Percentiles rank a stretch among this genome's conserved stretches.
Evolutionary conservation across 2,797 vertebrate species (phyloP).

Genomic region (Alauda arvensis): DNA sequence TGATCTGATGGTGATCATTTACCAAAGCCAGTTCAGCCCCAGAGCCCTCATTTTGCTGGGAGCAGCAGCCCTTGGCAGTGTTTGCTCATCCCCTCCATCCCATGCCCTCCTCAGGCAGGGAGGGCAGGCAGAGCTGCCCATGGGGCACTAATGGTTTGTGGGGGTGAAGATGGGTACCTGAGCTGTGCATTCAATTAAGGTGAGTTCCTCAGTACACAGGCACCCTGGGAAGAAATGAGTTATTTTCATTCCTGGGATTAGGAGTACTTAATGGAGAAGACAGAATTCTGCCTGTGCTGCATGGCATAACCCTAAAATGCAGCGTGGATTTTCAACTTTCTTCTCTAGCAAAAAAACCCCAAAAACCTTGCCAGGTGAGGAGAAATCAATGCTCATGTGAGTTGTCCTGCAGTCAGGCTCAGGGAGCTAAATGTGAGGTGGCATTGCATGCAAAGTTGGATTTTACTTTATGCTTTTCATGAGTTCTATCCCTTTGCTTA

Average conservation of each 20-base stretch:
- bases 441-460: background rate
- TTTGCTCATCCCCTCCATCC: background rate
- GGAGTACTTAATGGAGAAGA: slow-evolving; percentile 67
- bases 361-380: slow-evolving; percentile 37
- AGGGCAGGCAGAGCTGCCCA: slow-evolving; percentile 31
- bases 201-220: slow-evolving; percentile 66
- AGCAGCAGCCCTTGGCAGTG: background rate
- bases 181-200: slow-evolving; percentile 68
- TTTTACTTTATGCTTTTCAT: background rate
- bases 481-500: background rate
- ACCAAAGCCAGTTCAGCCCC: slow-evolving; percentile 15
- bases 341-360: background rate
- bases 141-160: slow-evolving; percentile 50
- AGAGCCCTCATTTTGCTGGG: slow-evolving; percentile 28
- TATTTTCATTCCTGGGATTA: slow-evolving; percentile 64
- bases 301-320: slow-evolving; percentile 41
- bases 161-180: slow-evolving; percentile 59
- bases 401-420: background rate
- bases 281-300: slow-evolving; percentile 41
- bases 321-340: slow-evolving; percentile 31
- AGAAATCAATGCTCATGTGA: background rate
- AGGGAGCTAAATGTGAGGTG: background rate
- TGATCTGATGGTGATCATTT: slow-evolving; percentile 1
- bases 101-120: slow-evolving; percentile 2
- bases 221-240: slow-evolving; percentile 67